A percentile compares a stretch with the other conserved stretches of the same genome.
phyloP scores from a whole-genome alignment of 2,113 vertebrate species.

The Crotalus horridus region DNA sequence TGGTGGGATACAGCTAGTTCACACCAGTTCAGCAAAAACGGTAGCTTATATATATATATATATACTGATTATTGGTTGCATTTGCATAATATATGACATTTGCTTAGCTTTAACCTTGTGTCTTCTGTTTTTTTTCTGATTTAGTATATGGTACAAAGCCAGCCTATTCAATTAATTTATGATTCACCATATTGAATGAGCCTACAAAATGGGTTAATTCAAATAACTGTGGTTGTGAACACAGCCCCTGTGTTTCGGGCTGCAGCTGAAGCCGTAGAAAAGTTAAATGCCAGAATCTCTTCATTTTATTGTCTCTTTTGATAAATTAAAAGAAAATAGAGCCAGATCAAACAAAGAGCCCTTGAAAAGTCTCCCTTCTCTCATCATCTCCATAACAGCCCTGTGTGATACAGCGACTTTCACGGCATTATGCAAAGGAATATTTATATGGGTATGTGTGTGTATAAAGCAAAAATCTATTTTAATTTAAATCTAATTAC shows the following conservation, averaged over 20 bases:
- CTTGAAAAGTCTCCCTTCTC: background rate
- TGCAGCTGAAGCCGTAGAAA: background rate
- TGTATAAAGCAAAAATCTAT: background rate
- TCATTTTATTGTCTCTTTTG: background rate
- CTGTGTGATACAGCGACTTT: background rate
- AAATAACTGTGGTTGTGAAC: background rate
- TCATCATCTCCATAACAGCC: background rate
- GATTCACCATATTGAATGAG: background rate
- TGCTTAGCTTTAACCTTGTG: background rate
- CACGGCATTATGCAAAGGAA: background rate
- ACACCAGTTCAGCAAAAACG: too few species aligned
- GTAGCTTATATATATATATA: too few species aligned
- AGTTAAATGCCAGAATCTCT: background rate
- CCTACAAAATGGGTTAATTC: background rate
- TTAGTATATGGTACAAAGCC: background rate
- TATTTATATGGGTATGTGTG: background rate
- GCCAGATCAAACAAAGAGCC: background rate
- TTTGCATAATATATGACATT: background rate
- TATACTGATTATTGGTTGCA: background rate
- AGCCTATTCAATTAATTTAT: background rate
- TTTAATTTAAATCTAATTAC: background rate
- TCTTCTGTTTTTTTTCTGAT: background rate
- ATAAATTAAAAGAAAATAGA: background rate
- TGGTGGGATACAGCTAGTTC: too few species aligned
- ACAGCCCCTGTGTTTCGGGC: background rate